Evolutionary conservation across 2,797 vertebrate species (phyloP).

Genomic region (Capromys pilorides): DNA sequence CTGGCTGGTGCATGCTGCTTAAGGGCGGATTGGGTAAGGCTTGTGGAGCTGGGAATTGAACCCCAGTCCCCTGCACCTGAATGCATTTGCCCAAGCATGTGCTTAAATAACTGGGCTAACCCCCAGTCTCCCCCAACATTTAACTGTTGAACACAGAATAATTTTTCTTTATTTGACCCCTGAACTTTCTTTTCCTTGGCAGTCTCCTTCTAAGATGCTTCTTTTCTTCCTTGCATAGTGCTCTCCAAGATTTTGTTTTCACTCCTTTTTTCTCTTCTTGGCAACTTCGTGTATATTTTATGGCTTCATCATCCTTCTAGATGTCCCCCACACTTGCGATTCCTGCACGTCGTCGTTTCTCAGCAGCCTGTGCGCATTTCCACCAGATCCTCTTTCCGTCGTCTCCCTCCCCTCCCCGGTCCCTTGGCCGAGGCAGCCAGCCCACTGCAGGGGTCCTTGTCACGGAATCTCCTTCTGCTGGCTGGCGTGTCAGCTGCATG

Average conservation of each 20-base stretch:
- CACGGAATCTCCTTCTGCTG: background rate
- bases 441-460: background rate
- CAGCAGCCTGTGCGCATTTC: background rate
- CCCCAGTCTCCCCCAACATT: background rate
- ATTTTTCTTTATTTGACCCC: background rate
- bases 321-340: conserved; percentile 45
- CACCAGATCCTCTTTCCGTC: background rate
- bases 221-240: background rate
- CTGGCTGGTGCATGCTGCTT: no score
- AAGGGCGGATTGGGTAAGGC: no score
- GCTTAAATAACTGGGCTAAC: no score
- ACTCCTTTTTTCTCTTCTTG: conserved; percentile 18
- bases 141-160: background rate
- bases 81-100: no score
- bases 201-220: background rate
- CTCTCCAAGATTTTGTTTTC: conserved; percentile 35
- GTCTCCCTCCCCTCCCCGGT: background rate
- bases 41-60: no score
- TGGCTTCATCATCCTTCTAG: conserved; percentile 42
- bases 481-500: background rate
- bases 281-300: conserved; percentile 19
- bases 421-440: background rate
- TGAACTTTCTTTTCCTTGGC: conserved; percentile 9
- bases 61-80: no score
- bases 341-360: background rate